phyloP scores from a whole-genome alignment of 2,888 invertebrate species.

The Thymelicus lineola region DNA sequence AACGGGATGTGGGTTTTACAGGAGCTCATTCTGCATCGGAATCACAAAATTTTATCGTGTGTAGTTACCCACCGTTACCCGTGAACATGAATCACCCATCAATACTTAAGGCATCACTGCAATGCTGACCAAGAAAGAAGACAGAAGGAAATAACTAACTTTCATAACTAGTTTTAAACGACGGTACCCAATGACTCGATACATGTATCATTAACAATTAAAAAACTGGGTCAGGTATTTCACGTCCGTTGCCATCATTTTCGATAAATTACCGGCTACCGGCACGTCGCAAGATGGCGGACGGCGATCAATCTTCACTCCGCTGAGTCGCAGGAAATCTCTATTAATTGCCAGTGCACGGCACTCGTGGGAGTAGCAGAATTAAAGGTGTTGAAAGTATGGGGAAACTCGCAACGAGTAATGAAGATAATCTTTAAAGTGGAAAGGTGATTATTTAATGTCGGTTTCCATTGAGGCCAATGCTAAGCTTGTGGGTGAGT shows the following conservation, averaged over 20 bases:
- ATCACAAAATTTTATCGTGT: too few relatives aligned
- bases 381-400: constrained; percentile 4
- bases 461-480: neutral
- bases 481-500: neutral
- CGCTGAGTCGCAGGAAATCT: constrained; percentile 32
- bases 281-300: constrained; percentile 32
- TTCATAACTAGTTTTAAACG: too few relatives aligned
- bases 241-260: constrained; percentile 15
- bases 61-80: too few relatives aligned
- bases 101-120: too few relatives aligned
- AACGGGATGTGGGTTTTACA: too few relatives aligned
- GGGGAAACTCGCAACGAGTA: neutral
- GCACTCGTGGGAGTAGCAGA: constrained; percentile 19
- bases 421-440: neutral
- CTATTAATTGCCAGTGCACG: constrained; percentile 27
- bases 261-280: constrained; percentile 33
- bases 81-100: too few relatives aligned
- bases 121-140: too few relatives aligned
- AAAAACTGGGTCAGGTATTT: constrained; percentile 27
- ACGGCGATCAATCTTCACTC: constrained; percentile 31
- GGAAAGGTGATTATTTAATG: neutral
- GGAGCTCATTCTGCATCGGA: too few relatives aligned
- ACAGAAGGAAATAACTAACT: too few relatives aligned
- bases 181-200: too few relatives aligned
- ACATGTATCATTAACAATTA: constrained; percentile 8